Conservation (phyloP, 2,113 vertebrate genomes). For the Gobius niger region DNA sequence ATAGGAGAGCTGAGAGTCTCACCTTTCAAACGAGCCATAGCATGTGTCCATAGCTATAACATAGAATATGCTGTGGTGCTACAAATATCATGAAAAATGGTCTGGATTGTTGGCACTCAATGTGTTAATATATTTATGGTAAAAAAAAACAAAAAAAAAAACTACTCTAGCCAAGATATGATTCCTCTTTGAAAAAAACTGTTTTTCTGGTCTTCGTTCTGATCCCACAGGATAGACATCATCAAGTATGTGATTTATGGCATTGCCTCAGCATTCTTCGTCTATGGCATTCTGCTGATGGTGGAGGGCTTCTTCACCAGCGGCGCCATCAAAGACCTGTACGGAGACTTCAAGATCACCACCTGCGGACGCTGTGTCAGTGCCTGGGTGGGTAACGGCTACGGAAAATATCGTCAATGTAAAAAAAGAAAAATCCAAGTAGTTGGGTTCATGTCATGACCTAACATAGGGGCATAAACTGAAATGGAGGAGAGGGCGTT, state of each 20-base stretch:
- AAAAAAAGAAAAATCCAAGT: not conserved
- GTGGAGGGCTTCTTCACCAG: constrained; percentile 99
- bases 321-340: constrained; percentile 97
- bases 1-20: no score
- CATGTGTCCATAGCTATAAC: no score
- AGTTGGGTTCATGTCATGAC: not conserved
- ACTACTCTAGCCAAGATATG: no score
- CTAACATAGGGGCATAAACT: not conserved
- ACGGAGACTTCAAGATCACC: constrained; percentile 99
- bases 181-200: no score
- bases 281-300: constrained; percentile 98
- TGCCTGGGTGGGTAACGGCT: constrained; percentile 85
- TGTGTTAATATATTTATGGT: no score
- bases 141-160: no score
- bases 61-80: no score
- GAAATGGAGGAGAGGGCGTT: no score
- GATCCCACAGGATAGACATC: constrained; percentile 89
- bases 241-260: constrained; percentile 99
- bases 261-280: constrained; percentile 96
- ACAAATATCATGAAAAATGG: no score
- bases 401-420: no score
- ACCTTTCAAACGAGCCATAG: no score
- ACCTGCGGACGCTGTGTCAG: constrained; percentile 97
- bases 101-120: no score
- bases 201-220: constrained; percentile 15